Evolutionary conservation across 2,113 vertebrate species (phyloP), one percentile per base, ranked within the genome.

Genomic region (Malurus alboscapulatus): DNA sequence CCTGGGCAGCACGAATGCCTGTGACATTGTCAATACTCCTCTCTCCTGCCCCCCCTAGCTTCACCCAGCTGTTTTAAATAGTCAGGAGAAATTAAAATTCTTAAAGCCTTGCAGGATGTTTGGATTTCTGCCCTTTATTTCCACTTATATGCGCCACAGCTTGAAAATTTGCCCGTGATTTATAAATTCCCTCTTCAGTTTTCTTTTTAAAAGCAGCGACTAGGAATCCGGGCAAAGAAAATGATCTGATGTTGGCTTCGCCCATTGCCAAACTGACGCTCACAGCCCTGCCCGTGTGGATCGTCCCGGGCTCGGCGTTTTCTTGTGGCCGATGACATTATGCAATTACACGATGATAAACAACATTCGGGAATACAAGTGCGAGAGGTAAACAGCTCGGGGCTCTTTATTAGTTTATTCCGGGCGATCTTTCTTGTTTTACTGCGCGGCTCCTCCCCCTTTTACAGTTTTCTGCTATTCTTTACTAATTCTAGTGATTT

Each of bases 401-500:
- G 97, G 98, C 97, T 95, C 97, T 99, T 98, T 98, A 98, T 98
- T 97, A 96, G 98, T 98, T 99, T 98, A 98, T 99, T 99, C 98
- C 98, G 97, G 98, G 98, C 95, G 97, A 98, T 98, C 98, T 97
- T 98, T 98, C 98, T 97, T 98, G 98, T 98, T 99, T 98, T 98
- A 98, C 98, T 98, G 98, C 94, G 25, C 96, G 59, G 96, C 96
- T 97, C 97, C 92, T 94, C 98, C 98, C 96, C 94, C 90, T 97
- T 98, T 98, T 97, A 98, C 97, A 98, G 97, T 98, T 98, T 98
- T 96, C 97, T 98, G 97, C 97, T 96, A 95, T 98, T 97, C 97
- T 97, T 97, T 97, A 97, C 97, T 97, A 97, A 98, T 98, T 97
- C 97, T 96, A 97, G 95, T 71, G 95, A 97, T 97, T 97, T 96